These are phyloP conservation scores for Tetragonula carbonaria DNA, from an alignment of 2,888 invertebrate genomes.

Conservation along the genomic window DNA sequence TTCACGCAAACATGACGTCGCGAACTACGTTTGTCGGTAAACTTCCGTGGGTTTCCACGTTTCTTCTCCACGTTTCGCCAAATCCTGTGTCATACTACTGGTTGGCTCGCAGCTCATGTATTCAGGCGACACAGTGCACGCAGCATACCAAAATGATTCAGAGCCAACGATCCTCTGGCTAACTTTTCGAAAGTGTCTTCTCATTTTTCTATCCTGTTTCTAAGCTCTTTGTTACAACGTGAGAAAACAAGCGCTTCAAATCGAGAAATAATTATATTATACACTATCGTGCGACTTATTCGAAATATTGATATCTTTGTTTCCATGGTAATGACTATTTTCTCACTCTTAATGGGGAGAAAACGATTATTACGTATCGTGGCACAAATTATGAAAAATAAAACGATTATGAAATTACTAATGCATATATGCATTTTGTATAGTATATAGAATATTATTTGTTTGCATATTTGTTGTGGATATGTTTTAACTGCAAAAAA, in stretches of 20 bases:
- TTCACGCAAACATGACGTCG: background rate
- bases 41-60: background rate
- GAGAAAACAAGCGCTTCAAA: background rate
- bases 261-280: background rate
- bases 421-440: no score
- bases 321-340: no score
- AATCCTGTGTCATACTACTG: background rate
- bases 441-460: no score
- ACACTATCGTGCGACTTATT: no score
- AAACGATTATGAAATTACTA: no score
- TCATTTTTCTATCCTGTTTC: background rate
- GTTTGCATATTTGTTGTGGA: no score
- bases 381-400: no score
- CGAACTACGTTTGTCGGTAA: background rate
- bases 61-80: background rate
- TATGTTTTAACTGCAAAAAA: no score
- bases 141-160: background rate
- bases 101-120: background rate
- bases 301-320: no score
- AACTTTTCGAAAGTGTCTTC: background rate
- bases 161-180: background rate
- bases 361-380: no score
- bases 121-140: background rate
- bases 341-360: no score
- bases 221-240: background rate